Evolutionary conservation across 2,888 invertebrate genomes (phyloP), one percentile per base, ranked within the genome.

Genomic region (Thyatira batis): DNA sequence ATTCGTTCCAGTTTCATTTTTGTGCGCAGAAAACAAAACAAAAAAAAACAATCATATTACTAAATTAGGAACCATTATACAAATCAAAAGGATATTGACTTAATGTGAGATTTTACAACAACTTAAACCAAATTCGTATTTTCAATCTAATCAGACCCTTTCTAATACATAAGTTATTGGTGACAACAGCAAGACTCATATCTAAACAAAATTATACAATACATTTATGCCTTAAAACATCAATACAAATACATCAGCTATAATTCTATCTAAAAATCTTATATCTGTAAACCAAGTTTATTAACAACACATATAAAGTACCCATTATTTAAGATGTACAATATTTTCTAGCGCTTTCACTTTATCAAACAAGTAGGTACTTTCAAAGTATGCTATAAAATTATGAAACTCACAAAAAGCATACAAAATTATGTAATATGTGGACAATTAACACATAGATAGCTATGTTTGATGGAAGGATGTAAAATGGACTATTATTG

Each of bases 401-500:
- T n/a, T 17, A 17, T 17, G 33, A 1, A 8, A 33, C 13, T 33
- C 33, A 13, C 5, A 33, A 33, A 33, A 13, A 13, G 11, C 28
- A 33, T 33, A 33, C 33, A 33, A 13, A 33, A 30, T 30, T 11
- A 30, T 30, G 10, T 30, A 33, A 33, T 33, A 33, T 33, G 33
- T 23, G n/a, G n/a, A 33, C n/a, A 13, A 33, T 33, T 33, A 4
- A 13, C n/a, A 13, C 33, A 13, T 33, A 33, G 13, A n/a, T 33
- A n/a, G 13, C 33, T 33, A 33, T 33, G 6, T 33, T 33, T 33
- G 33, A 69, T 77, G 78, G 78, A 80, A 80, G 80, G 80, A 78
- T 73, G 70, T 65, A 56, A 66, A 66, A 78, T 78, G 78, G 80
- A 80, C 78, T 72, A 69, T 53, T 67, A 71, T 73, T 70, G 70